A percentile compares a stretch with the other conserved stretches of the same genome.
phyloP scores from a whole-genome alignment of 2,797 vertebrate species.

The Chanos chanos region DNA sequence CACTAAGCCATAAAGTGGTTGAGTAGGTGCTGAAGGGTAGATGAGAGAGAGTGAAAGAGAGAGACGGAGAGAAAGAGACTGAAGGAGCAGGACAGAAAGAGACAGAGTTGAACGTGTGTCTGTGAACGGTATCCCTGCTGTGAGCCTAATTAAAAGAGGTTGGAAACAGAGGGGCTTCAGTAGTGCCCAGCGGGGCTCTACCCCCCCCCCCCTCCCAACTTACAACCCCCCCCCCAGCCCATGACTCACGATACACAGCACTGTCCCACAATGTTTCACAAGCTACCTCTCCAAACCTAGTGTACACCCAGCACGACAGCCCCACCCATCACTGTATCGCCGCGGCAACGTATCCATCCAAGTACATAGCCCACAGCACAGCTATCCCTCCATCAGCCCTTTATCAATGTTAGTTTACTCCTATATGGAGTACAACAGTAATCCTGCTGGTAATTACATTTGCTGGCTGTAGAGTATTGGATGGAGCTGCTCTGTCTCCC shows the following conservation, averaged over 20 bases:
- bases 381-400: too few species aligned
- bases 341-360: too few species aligned
- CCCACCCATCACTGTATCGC: too few species aligned
- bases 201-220: slow-evolving; percentile 41
- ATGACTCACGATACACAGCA: too few species aligned
- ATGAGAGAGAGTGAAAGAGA: slow-evolving; percentile 35
- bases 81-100: too few species aligned
- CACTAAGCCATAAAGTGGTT: slow-evolving; percentile 27
- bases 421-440: slow-evolving; percentile 46
- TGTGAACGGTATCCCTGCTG: slow-evolving; percentile 70
- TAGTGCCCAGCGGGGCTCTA: slow-evolving; percentile 71
- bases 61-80: slow-evolving; percentile 52
- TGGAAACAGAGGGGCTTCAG: slow-evolving; percentile 75
- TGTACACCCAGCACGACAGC: too few species aligned
- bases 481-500: slow-evolving; percentile 6
- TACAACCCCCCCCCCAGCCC: slow-evolving; percentile 46
- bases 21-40: slow-evolving; percentile 28
- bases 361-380: too few species aligned
- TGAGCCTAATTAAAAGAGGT: slow-evolving; percentile 88
- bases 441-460: slow-evolving; percentile 62
- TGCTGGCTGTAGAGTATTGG: slow-evolving; percentile 12
- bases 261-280: too few species aligned
- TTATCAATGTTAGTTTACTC: slow-evolving; percentile 53
- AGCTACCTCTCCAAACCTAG: too few species aligned
- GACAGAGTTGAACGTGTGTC: slow-evolving; percentile 29